These are phyloP conservation scores for Euborellia annulipes DNA, from an alignment of 1,140 invertebrate species.

Conservation along the genomic window DNA sequence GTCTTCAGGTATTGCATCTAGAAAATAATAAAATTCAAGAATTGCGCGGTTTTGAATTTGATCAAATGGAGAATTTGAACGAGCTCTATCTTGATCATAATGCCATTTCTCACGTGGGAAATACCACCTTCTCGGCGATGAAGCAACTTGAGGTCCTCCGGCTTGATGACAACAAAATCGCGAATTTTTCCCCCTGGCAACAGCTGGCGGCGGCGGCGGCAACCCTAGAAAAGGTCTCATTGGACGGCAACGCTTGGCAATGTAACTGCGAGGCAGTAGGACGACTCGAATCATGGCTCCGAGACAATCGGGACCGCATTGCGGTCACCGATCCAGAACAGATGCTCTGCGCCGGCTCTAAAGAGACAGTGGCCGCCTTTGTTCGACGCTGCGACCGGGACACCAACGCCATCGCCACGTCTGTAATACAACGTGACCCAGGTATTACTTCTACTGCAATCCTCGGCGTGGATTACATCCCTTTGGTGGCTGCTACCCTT, in stretches of 20 bases:
- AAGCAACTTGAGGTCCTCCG: constrained; percentile 29
- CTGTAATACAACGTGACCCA: constrained; percentile 39
- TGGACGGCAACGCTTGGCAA: constrained; percentile 55
- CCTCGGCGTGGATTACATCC: constrained; percentile 45
- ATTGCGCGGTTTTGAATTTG: constrained; percentile 36
- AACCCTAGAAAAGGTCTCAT: constrained; percentile 39
- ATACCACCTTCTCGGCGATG: constrained; percentile 31
- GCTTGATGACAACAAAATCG: constrained; percentile 33
- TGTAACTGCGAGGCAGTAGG: constrained; percentile 51
- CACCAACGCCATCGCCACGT: constrained; percentile 40
- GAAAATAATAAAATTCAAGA: constrained; percentile 31
- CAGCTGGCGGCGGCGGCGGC: constrained; percentile 34
- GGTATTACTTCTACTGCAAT: constrained; percentile 31
- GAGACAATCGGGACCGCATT: constrained; percentile 32
- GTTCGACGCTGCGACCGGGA: constrained; percentile 42
- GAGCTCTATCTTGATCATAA: constrained; percentile 36
- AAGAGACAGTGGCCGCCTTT: constrained; percentile 40
- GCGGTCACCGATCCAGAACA: constrained; percentile 33
- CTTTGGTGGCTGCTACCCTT: constrained; percentile 52
- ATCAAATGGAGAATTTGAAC: constrained; percentile 28
- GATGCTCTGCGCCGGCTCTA: constrained; percentile 36
- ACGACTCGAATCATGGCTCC: constrained; percentile 45
- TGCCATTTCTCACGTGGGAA: constrained; percentile 26
- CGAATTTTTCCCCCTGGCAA: constrained; percentile 31
- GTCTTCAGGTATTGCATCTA: constrained; percentile 31